A percentile compares a stretch with the other conserved stretches of the same genome.
Evolutionary conservation across 2,888 invertebrate genomes (phyloP).

Genomic region (Malthinus flaveolus): DNA sequence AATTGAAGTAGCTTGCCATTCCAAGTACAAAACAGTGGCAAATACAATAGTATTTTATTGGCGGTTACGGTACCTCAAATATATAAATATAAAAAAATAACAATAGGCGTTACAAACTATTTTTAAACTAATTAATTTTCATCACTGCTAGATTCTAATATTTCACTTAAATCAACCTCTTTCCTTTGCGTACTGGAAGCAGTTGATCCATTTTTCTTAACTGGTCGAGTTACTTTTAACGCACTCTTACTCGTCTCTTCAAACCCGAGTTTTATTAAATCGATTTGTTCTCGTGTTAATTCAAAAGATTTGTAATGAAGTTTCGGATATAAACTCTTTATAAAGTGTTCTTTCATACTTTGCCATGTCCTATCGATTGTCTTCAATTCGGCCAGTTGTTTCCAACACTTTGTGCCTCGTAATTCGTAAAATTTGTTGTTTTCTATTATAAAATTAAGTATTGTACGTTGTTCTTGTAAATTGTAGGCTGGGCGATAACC

Average conservation of each 20-base stretch:
- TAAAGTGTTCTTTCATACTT: conserved; percentile 13
- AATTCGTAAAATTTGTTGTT: conserved; percentile 1
- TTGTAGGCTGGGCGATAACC: conserved; percentile 13
- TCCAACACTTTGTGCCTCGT: conserved; percentile 8
- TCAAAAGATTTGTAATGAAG: background rate
- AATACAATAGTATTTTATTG: no score
- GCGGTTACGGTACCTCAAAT: no score
- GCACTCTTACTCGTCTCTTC: background rate
- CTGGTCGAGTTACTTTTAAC: background rate
- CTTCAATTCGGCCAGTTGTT: background rate
- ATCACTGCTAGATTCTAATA: background rate
- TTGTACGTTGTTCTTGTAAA: conserved; percentile 1
- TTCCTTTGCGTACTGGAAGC: background rate
- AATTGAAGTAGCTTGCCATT: no score
- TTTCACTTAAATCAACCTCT: background rate
- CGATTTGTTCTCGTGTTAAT: background rate
- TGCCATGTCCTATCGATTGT: conserved; percentile 11
- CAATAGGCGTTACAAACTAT: no score
- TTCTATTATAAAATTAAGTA: conserved; percentile 9
- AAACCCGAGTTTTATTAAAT: background rate
- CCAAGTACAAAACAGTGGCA: no score
- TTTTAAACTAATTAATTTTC: no score
- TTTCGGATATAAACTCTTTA: background rate
- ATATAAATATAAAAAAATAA: no score
- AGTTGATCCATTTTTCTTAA: background rate